Conservation (phyloP, 2,113 vertebrate genomes). For the Malurus cyaneus region DNA sequence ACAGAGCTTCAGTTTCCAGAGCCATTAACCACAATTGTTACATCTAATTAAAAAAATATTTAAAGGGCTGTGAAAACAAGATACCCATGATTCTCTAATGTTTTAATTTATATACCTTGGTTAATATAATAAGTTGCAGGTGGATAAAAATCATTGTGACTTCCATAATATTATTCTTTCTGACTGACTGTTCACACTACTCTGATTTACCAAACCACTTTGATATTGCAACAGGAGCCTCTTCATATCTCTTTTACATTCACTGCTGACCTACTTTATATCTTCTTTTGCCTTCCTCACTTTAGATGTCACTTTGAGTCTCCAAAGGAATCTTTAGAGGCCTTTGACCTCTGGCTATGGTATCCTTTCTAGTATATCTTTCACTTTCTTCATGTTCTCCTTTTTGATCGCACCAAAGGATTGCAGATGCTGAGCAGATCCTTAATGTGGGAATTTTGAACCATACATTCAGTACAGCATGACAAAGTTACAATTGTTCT, state of each 20-base stretch:
- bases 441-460: background rate
- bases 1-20: background rate
- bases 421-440: background rate
- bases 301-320: background rate
- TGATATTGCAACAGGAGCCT: background rate
- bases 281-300: background rate
- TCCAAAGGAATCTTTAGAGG: background rate
- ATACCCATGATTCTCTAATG: slow-evolving; percentile 44
- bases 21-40: background rate
- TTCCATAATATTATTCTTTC: background rate
- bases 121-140: slow-evolving; percentile 6
- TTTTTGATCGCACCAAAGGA: background rate
- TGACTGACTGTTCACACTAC: background rate
- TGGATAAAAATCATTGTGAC: background rate
- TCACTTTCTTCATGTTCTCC: background rate
- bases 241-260: background rate
- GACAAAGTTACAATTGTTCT: background rate
- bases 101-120: background rate
- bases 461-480: background rate
- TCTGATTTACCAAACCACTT: background rate
- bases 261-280: slow-evolving; percentile 1
- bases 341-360: background rate
- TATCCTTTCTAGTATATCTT: background rate
- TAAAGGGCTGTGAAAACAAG: background rate
- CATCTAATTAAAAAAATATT: background rate